These are phyloP conservation scores for Hydrolagus colliei DNA, from an alignment of 2,797 vertebrate genomes.

Conservation along the genomic window DNA sequence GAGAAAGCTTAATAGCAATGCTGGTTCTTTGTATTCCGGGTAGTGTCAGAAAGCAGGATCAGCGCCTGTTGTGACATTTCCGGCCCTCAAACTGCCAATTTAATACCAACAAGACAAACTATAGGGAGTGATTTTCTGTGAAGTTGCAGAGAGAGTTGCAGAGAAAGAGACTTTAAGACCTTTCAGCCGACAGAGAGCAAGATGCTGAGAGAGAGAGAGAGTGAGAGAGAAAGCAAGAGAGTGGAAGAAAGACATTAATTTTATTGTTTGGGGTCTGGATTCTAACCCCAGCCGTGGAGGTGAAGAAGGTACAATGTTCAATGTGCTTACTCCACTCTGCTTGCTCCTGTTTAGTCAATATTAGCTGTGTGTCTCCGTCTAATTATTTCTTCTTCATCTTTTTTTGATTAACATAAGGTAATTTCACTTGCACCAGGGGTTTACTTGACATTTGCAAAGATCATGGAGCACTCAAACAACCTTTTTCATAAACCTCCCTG, in stretches of 20 bases:
- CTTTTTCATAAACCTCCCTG: conserved; percentile 48
- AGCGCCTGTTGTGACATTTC: background rate
- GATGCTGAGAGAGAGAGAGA: too few relatives aligned
- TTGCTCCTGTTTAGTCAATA: conserved; percentile 21
- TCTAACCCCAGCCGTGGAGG: background rate
- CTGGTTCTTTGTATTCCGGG: background rate
- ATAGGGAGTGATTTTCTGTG: background rate
- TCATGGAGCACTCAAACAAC: conserved; percentile 55
- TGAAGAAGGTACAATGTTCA: background rate
- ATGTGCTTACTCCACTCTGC: background rate
- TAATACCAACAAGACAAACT: background rate
- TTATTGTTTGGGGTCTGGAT: background rate
- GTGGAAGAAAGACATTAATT: background rate
- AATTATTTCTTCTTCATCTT: conserved; percentile 30
- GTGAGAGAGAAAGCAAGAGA: background rate
- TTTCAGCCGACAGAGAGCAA: too few relatives aligned
- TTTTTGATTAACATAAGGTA: conserved; percentile 51
- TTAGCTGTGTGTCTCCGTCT: conserved; percentile 22
- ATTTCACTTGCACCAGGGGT: conserved; percentile 43
- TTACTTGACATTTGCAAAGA: conserved; percentile 53
- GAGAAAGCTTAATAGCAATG: background rate
- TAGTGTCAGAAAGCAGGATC: too few relatives aligned
- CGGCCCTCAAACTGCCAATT: background rate
- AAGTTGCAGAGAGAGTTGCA: background rate
- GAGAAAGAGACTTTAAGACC: too few relatives aligned